These are phyloP conservation scores for Actinia equina DNA, from an alignment of 64 coral and sea anemone species.

Conservation along the genomic window DNA sequence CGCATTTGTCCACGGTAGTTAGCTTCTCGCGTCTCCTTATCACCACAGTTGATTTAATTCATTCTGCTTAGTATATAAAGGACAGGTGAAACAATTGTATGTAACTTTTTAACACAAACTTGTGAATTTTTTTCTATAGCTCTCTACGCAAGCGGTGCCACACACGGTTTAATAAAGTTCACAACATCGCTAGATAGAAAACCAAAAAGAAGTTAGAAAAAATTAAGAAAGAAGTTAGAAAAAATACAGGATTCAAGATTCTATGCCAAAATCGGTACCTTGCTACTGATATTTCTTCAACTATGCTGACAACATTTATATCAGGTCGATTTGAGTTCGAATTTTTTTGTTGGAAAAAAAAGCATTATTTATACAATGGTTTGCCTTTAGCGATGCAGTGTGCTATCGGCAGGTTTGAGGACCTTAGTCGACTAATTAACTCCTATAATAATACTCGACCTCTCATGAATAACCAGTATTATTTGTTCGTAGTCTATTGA, in stretches of 20 bases:
- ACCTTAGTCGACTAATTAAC: not conserved
- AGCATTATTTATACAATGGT: not conserved
- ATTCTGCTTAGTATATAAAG: not conserved
- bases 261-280: not conserved
- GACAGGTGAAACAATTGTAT: not conserved
- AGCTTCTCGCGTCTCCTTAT: not conserved
- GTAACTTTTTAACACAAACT: not conserved
- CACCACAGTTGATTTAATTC: not conserved
- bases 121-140: not conserved
- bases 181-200: not conserved
- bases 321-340: not conserved
- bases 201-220: not conserved
- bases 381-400: not conserved
- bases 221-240: not conserved
- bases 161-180: not conserved
- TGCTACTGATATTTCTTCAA: not conserved
- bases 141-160: not conserved
- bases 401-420: not conserved
- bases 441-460: not conserved
- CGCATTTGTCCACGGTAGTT: not conserved
- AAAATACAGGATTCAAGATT: not conserved
- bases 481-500: slow-evolving; percentile 1
- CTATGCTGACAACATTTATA: not conserved
- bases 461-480: not conserved
- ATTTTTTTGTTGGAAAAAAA: not conserved